Percentiles rank a stretch among this genome's conserved stretches.
Evolutionary conservation across 2,888 invertebrate genomes (phyloP).

Genomic region (Cordilura impudica): DNA sequence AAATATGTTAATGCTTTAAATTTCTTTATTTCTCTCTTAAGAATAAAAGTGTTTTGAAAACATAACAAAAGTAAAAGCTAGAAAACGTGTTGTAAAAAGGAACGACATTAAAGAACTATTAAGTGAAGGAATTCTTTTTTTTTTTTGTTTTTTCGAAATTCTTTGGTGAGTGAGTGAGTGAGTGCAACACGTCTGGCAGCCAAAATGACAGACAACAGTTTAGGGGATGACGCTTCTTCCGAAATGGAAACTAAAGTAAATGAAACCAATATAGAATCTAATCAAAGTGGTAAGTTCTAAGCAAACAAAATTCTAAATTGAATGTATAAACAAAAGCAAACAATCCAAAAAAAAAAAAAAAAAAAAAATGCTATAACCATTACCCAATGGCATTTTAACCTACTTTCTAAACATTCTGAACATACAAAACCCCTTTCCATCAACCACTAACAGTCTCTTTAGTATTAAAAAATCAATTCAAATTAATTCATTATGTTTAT

Average conservation of each 20-base stretch:
- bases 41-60: constrained; percentile 29
- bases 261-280: constrained; percentile 58
- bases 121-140: constrained; percentile 36
- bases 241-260: constrained; percentile 57
- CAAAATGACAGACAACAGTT: constrained; percentile 61
- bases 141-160: neutral
- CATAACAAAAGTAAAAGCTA: constrained; percentile 21
- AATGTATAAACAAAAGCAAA: neutral
- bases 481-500: constrained; percentile 47
- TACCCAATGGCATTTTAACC: constrained; percentile 50
- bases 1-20: constrained; percentile 30
- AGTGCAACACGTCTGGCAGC: constrained; percentile 56
- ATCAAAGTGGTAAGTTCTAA: constrained; percentile 56
- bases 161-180: constrained; percentile 25
- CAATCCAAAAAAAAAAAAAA: neutral
- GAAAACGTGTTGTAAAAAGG: constrained; percentile 38
- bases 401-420: constrained; percentile 22
- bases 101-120: constrained; percentile 15
- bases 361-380: constrained; percentile 10
- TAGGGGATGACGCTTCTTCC: constrained; percentile 55
- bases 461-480: constrained; percentile 43
- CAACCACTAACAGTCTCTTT: neutral
- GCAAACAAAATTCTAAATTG: neutral
- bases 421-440: neutral
- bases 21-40: constrained; percentile 19